These are phyloP conservation scores for Petrocephalus schoutedeni DNA, from an alignment of 2,797 vertebrate genomes.

Conservation along the genomic window DNA sequence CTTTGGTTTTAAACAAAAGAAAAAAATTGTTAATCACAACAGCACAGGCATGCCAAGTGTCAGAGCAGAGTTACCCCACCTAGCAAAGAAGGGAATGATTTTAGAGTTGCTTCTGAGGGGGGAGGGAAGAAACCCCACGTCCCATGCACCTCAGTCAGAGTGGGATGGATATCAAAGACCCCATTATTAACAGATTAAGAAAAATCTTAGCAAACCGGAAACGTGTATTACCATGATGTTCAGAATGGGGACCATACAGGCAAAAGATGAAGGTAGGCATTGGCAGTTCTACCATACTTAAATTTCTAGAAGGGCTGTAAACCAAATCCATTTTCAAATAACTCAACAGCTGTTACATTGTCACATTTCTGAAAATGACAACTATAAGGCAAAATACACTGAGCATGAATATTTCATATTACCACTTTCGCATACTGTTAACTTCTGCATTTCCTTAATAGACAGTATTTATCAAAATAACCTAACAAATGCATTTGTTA, in stretches of 20 bases:
- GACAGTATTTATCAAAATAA: background rate
- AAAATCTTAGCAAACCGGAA: background rate
- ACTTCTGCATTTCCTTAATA: background rate
- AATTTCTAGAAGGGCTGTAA: constrained; percentile 7
- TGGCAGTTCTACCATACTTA: background rate
- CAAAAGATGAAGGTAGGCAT: constrained; percentile 33
- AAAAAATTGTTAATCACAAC: constrained; percentile 6
- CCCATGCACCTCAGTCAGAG: background rate
- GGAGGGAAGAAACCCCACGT: background rate
- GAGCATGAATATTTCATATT: background rate
- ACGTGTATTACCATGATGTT: constrained; percentile 5
- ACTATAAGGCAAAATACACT: constrained; percentile 5
- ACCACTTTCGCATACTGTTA: background rate
- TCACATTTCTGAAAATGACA: background rate
- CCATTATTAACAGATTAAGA: constrained; percentile 1
- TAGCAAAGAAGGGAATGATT: constrained; percentile 10
- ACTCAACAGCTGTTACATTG: background rate
- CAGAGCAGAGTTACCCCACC: constrained; percentile 2
- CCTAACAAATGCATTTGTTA: background rate
- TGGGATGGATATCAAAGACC: background rate
- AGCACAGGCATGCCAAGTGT: background rate
- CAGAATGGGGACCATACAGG: constrained; percentile 46
- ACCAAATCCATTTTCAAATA: background rate
- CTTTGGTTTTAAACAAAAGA: constrained; percentile 6
- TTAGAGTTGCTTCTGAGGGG: background rate